These are phyloP conservation scores for Gavia stellata DNA, from an alignment of 2,113 vertebrate species.

Conservation along the genomic window DNA sequence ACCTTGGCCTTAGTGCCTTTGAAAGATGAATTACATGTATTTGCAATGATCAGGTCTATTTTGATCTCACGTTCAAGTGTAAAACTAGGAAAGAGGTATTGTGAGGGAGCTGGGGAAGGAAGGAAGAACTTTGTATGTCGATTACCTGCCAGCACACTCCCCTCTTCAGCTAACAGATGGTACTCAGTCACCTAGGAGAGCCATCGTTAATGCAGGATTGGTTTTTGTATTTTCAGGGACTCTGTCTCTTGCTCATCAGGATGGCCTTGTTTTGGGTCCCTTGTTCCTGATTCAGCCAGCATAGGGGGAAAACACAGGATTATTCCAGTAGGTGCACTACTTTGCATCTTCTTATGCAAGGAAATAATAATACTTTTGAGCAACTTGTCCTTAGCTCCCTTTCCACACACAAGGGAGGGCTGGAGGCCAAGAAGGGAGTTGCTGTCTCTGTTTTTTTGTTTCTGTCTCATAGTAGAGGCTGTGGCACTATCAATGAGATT, in stretches of 20 bases:
- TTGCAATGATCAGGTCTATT: neutral
- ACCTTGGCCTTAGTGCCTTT: neutral
- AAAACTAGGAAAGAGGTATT: neutral
- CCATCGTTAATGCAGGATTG: neutral
- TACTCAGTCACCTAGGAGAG: neutral
- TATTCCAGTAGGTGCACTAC: no score
- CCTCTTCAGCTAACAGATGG: neutral
- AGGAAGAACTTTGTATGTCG: neutral
- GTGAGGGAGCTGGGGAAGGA: neutral
- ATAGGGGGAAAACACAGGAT: fast-evolving
- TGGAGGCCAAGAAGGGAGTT: neutral
- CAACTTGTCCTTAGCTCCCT: neutral
- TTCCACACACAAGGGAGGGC: neutral
- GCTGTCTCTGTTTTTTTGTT: neutral
- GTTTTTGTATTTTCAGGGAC: neutral
- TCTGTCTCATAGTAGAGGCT: neutral
- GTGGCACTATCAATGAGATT: neutral
- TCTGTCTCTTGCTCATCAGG: neutral
- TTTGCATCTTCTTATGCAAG: neutral
- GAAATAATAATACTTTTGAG: neutral
- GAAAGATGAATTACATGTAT: neutral
- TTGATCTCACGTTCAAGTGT: neutral
- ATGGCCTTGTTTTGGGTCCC: neutral
- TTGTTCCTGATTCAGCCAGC: neutral
- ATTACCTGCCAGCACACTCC: neutral